Base-by-base conservation (phyloP, 2,888 invertebrate species). In the Platerodrilus igneus region DNA sequence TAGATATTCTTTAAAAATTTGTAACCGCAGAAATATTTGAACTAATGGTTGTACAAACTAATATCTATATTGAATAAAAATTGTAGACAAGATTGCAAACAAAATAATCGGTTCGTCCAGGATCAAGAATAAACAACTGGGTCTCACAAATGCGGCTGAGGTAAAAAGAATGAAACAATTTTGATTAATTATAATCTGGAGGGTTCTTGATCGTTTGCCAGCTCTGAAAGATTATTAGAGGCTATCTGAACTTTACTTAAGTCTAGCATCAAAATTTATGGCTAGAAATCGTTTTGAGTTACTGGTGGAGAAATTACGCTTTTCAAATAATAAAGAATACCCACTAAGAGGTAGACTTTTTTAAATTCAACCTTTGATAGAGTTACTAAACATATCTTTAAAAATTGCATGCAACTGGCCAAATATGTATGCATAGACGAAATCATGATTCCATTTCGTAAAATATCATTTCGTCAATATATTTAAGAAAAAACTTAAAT, bases 1-100 rank as follows among this genome's bases (percentile, higher is more conserved):
- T 57, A 57, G 31, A 42, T 37, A 19, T 53, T 54, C 11, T 29
- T 36, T 16, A 54, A 51, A 25, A 43, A n/a, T n/a, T 41, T 26
- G 42, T 53, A 32, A 51, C 53, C 34, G 26, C 18, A 23, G 49
- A 48, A 41, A 39, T 27, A 22, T 37, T 46, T 28, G 53, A 37
- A 35, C 29, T 25, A 18, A 10, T 51, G n/a, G n/a, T n/a, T n/a
- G n/a, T n/a, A n/a, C n/a, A n/a, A n/a, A n/a, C n/a, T n/a, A n/a
- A n/a, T n/a, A n/a, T n/a, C n/a, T n/a, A n/a, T n/a, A n/a, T n/a
- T n/a, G n/a, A n/a, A n/a, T n/a, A n/a, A n/a, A n/a, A n/a, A n/a
- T n/a, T n/a, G n/a, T n/a, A n/a, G n/a, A n/a, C n/a, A n/a, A n/a
- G n/a, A n/a, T n/a, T n/a, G n/a, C n/a, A n/a, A n/a, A n/a, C n/a